Evolutionary conservation across 2,888 invertebrate genomes (phyloP), one percentile per base, ranked within the genome.

Genomic region (Abrostola tripartita): DNA sequence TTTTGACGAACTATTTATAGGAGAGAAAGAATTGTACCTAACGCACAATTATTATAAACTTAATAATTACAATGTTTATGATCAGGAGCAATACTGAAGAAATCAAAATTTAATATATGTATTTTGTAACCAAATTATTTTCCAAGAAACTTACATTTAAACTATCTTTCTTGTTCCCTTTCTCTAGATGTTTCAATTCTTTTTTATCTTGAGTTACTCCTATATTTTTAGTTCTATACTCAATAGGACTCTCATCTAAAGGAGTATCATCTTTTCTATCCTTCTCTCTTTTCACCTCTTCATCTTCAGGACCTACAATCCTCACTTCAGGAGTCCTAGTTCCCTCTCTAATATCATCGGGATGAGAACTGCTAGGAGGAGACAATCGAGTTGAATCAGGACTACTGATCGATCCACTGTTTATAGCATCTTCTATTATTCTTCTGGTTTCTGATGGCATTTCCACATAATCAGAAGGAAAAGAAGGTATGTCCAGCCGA

Each of bases 121-220:
- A n/a, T n/a, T n/a, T 24, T 24, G 24, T 2, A 24, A 24, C 24
- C 24, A 24, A 24, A 24, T 24, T 24, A 24, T 24, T 24, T 24
- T 24, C 4, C 24, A 24, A 24, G 1, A 5, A 9, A 85, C 86
- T 86, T 68, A 86, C 86, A 69, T 79, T 78, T 24, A 82, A 60
- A 6, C 61, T 53, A 57, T 68, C 59, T 59, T 76, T 75, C 49
- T 75, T 68, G 40, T 40, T 40, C 42, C 6, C 52, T 11, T 61
- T 61, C 51, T 96, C 95, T 85, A 96, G 90, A 40, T 95, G 95
- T 80, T 96, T 95, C 52, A 96, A 90, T 67, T 90, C 91, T 71
- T 94, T 91, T 1, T 97, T 97, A 82, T 96, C 91, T 0, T 97
- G 97, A 53, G 96, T 95, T 2, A 96, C 96, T 63, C 96, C 95